Conservation (phyloP, 1,140 invertebrate genomes). For the Ctenoplectra terminalis region DNA sequence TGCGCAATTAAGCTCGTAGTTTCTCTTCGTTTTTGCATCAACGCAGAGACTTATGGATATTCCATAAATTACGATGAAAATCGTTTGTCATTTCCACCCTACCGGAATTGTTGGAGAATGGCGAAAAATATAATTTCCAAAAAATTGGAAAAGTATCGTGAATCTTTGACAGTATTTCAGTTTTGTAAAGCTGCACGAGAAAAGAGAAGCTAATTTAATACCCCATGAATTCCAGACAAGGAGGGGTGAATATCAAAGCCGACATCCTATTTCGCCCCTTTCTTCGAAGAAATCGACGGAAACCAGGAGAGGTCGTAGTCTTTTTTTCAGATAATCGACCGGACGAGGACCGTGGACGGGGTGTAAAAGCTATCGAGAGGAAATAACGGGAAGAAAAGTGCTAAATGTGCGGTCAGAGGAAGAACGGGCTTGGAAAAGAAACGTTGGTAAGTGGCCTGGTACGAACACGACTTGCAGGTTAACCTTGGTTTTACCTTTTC, state of each 20-base stretch:
- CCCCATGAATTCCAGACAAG: not conserved
- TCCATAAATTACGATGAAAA: not conserved
- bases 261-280: not conserved
- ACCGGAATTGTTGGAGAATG: not conserved
- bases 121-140: not conserved
- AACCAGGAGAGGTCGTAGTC: not conserved
- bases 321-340: slow-evolving; percentile 34
- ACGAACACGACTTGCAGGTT: slow-evolving; percentile 58
- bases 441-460: slow-evolving; percentile 46
- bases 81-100: not conserved
- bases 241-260: not conserved
- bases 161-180: not conserved
- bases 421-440: slow-evolving; percentile 34
- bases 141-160: not conserved
- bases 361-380: slow-evolving; percentile 54
- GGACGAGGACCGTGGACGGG: not conserved
- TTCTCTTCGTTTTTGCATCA: not conserved
- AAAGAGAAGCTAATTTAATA: not conserved
- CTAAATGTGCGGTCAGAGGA: slow-evolving; percentile 51
- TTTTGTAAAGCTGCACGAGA: not conserved
- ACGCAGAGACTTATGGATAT: not conserved
- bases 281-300: slow-evolving; percentile 10
- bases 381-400: slow-evolving; percentile 50
- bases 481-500: slow-evolving; percentile 56
- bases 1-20: not conserved